Percentiles rank a stretch among this genome's conserved stretches.
Evolutionary conservation across 1,140 invertebrate genomes (phyloP).

Genomic region (Danaus melanippus): DNA sequence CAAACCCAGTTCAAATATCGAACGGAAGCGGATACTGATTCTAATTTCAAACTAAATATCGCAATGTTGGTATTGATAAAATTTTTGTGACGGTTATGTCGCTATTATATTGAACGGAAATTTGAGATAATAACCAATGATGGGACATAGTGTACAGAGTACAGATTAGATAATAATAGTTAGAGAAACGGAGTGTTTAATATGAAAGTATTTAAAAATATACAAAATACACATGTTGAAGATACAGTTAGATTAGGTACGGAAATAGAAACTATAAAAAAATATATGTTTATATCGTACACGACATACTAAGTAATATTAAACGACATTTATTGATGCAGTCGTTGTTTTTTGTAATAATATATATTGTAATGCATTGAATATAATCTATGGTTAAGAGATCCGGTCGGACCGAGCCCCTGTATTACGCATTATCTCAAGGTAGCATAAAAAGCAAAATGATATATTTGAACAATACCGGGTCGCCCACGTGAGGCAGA

Average conservation of each 20-base stretch:
- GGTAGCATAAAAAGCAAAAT: slow-evolving; percentile 13
- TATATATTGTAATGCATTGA: too few relatives aligned
- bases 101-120: slow-evolving; percentile 65
- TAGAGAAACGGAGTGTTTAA: too few relatives aligned
- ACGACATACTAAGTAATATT: too few relatives aligned
- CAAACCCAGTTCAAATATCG: slow-evolving; percentile 55
- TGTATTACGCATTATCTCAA: slow-evolving; percentile 23
- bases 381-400: too few relatives aligned
- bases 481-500: slow-evolving; percentile 29
- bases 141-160: neutral
- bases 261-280: too few relatives aligned
- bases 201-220: too few relatives aligned
- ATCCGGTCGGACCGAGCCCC: slow-evolving; percentile 12
- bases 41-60: slow-evolving; percentile 68
- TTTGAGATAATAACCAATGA: slow-evolving; percentile 57
- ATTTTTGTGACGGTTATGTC: slow-evolving; percentile 49
- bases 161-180: too few relatives aligned
- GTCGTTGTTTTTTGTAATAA: too few relatives aligned
- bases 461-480: slow-evolving; percentile 32
- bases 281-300: too few relatives aligned
- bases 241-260: too few relatives aligned
- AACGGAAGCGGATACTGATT: slow-evolving; percentile 71
- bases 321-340: too few relatives aligned
- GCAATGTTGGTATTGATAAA: slow-evolving; percentile 66
- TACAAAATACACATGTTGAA: too few relatives aligned